Evolutionary conservation across 53 echinoderm and acorn worm species (phyloP), one percentile per base, ranked within the genome.

Genomic region (Stichopus horrens): DNA sequence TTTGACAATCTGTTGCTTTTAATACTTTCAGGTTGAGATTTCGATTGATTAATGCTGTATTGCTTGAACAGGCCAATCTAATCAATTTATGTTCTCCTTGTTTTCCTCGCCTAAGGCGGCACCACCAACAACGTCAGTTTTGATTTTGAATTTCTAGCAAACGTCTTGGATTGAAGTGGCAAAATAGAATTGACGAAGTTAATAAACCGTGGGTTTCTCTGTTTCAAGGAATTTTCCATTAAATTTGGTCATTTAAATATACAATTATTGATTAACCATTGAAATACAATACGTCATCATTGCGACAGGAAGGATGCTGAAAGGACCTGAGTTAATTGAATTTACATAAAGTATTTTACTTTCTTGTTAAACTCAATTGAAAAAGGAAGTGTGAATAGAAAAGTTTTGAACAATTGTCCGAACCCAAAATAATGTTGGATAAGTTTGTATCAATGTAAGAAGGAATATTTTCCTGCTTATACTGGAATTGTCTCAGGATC

Each of bases 201-300:
- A 71, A 71, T 71, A 71, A 71, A 71, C 71, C n/a, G 71, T n/a
- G 19, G 71, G 18, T 71, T 71, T 71, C 71, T n/a, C 71, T 71
- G 6, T 71, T 71, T 18, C 71, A 71, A 18, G 71, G 71, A 71
- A 71, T 16, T 18, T 71, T 71, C 71, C 71, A 71, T 71, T 71
- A 18, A 71, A 71, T 71, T 13, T 71, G 79, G 18, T 79, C 54
- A 79, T 56, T 79, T 55, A 14, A 79, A 55, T 79, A 79, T 56
- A 55, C 55, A 18, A 19, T 79, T 79, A 79, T 79, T 79, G 79
- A 79, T 79, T 79, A 53, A 19, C 79, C n/a, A 56, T 55, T 79
- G 79, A 79, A 79, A 79, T 18, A 56, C 56, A 56, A 79, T 54
- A 79, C 79, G 79, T 54, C 55, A 79, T 79, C n/a, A 13, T n/a